These are phyloP conservation scores for Drosophila carrolli DNA, from an alignment of 1,140 invertebrate genomes.

Conservation along the genomic window DNA sequence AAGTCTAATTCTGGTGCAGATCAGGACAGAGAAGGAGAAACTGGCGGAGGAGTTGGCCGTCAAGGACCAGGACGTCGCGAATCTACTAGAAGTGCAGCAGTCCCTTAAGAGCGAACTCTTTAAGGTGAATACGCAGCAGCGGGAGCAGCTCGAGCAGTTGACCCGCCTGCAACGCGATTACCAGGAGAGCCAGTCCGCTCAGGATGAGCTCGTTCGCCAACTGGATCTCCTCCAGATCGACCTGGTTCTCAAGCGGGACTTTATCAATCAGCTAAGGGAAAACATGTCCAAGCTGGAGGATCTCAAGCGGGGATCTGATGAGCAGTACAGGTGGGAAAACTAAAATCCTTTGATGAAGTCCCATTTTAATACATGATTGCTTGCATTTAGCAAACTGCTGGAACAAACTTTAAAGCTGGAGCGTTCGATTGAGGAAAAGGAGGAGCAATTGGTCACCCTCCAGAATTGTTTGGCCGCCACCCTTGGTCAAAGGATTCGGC, in stretches of 20 bases:
- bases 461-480: conserved; percentile 73
- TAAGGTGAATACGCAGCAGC: conserved; percentile 32
- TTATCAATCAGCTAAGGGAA: conserved; percentile 30
- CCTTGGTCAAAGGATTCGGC: conserved; percentile 64
- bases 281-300: conserved; percentile 21
- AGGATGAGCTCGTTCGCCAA: conserved; percentile 39
- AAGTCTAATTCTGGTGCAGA: conserved; percentile 33
- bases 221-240: conserved; percentile 21
- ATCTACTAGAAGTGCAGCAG: conserved; percentile 47
- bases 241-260: conserved; percentile 14
- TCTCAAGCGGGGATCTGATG: conserved; percentile 28
- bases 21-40: conserved; percentile 36
- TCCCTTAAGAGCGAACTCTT: conserved; percentile 53
- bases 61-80: conserved; percentile 50
- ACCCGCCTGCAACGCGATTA: conserved; percentile 42
- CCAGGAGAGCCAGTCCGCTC: conserved; percentile 37
- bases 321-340: conserved; percentile 26
- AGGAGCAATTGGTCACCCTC: conserved; percentile 50
- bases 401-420: conserved; percentile 32
- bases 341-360: too few relatives aligned
- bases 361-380: not conserved
- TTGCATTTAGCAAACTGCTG: conserved; percentile 33
- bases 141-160: conserved; percentile 48
- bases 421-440: conserved; percentile 18
- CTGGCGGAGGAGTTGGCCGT: conserved; percentile 19